Base-by-base conservation (phyloP, 2,113 vertebrate species). In the Balaeniceps rex region DNA sequence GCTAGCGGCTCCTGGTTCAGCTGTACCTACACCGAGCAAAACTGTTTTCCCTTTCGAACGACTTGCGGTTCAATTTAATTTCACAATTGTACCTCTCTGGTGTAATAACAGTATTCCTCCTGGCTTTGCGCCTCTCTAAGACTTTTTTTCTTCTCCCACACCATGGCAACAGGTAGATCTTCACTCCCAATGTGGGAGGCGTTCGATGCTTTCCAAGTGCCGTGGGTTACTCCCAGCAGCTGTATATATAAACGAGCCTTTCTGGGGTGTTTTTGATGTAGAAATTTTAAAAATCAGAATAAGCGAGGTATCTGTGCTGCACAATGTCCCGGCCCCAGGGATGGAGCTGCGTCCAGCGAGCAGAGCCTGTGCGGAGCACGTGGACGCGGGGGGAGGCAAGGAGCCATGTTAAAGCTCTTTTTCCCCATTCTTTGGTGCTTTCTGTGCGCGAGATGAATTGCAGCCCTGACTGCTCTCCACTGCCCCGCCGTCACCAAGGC, bases 1-100 rank as follows among this genome's bases (percentile, higher is more conserved):
- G 64, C 60, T 31, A 58, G 92, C 28, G 36, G 96, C 97, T 96
- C 95, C 26, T 70, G 95, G 61, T 94, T 76, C 82, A 94, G 97
- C 79, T 93, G 90, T 96, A 97, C 95, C 94, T 96, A 97, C 96
- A 96, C 87, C 94, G 88, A 94, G 93, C 90, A 95, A 93, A 96
- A 89, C 95, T 94, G 96, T 83, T 96, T 97, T 97, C 95, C 96
- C 96, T 97, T 97, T 95, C 47, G 63, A 68, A 83, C 72, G 83
- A 95, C 70, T 94, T 31, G 33, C 94, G 88, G 94, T 70, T 94
- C 95, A 46, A n/a, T 90, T 70, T 79, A 72, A 93, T 94, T 74
- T 81, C 83, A 90, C 95, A 75, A 57, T 85, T 88, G 93, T 1
- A 51, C 64, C 76, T 83, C 90, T 90, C 63, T 51, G 61, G 25